Evolutionary conservation across 2,113 vertebrate species (phyloP).

Genomic region (Zosterops japonicus): DNA sequence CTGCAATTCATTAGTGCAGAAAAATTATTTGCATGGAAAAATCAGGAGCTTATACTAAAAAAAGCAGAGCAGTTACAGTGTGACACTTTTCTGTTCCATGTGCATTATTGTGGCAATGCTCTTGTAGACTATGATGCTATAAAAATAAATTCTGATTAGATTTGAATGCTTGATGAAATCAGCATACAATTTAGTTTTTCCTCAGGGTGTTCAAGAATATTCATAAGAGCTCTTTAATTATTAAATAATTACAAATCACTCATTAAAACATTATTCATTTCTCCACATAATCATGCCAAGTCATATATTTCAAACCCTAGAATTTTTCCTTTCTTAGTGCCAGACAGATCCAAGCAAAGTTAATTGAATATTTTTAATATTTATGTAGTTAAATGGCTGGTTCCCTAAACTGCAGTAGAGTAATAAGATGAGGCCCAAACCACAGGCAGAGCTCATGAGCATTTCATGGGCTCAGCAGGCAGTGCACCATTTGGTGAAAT

Average conservation of each 20-base stretch:
- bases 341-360: slow-evolving; percentile 29
- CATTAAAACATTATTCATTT: slow-evolving; percentile 61
- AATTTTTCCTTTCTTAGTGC: slow-evolving; percentile 19
- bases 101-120: neutral
- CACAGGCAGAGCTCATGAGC: neutral
- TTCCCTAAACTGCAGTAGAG: neutral
- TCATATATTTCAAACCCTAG: slow-evolving; percentile 32
- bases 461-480: neutral
- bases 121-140: neutral
- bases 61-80: neutral
- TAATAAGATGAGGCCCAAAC: neutral
- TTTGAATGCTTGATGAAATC: slow-evolving; percentile 64
- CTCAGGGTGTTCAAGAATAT: slow-evolving; percentile 53
- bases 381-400: slow-evolving; percentile 19
- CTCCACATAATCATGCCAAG: slow-evolving; percentile 40
- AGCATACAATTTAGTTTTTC: slow-evolving; percentile 51
- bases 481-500: neutral
- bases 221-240: slow-evolving; percentile 58
- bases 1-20: neutral
- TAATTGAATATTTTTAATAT: slow-evolving; percentile 42
- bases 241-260: slow-evolving; percentile 70
- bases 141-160: slow-evolving; percentile 54
- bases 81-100: neutral
- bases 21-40: neutral
- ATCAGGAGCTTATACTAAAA: neutral